A percentile compares a stretch with the other conserved stretches of the same genome.
Conservation (phyloP, 2,797 vertebrate genomes). For the Takifugu rubripes region DNA sequence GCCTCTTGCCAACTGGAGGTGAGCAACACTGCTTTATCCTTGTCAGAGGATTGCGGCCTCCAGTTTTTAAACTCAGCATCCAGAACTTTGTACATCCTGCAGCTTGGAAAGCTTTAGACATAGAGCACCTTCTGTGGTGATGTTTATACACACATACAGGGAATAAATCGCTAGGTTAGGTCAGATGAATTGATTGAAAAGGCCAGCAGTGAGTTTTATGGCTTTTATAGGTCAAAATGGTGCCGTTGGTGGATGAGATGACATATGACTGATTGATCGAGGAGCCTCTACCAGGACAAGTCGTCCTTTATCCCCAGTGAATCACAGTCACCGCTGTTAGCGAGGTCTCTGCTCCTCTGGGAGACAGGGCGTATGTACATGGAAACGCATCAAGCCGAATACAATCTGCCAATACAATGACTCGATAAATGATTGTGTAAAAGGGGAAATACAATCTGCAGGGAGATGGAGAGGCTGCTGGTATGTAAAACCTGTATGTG, state of each 20-base stretch:
- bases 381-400: conserved; percentile 33
- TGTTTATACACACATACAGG: conserved; percentile 4
- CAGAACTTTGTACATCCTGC: not conserved
- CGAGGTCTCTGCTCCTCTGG: conserved; percentile 43
- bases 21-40: conserved; percentile 35
- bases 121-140: conserved; percentile 19
- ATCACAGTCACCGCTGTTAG: conserved; percentile 39
- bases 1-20: conserved; percentile 96
- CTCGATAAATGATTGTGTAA: conserved; percentile 51
- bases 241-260: conserved; percentile 20
- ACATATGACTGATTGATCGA: conserved; percentile 36
- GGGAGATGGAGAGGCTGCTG: conserved; percentile 40
- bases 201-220: conserved; percentile 21
- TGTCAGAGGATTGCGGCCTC: conserved; percentile 1
- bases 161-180: conserved; percentile 6
- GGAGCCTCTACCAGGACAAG: conserved; percentile 37
- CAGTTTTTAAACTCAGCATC: not conserved
- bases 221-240: conserved; percentile 33
- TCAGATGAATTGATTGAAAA: conserved; percentile 23
- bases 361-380: conserved; percentile 42
- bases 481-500: conserved; percentile 33
- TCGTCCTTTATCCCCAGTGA: conserved; percentile 45
- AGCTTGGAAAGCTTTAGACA: conserved; percentile 4
- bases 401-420: conserved; percentile 41
- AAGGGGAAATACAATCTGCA: conserved; percentile 40